Conservation (phyloP, 2,797 vertebrate genomes). For the Bovichtus variegatus region DNA sequence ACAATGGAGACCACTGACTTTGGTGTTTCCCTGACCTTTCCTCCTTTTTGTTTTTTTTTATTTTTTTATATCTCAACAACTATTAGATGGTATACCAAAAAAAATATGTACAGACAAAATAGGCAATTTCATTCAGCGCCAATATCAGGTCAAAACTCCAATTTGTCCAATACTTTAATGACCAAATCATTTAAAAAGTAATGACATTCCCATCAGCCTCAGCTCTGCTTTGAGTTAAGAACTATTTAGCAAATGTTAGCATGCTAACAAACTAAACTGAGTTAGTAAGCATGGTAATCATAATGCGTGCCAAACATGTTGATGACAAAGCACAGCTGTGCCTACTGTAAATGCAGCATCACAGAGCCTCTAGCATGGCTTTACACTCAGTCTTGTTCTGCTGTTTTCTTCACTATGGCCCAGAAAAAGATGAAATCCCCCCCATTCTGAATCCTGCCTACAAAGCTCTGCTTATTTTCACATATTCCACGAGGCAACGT, state of each 20-base stretch:
- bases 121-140: not conserved
- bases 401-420: not conserved
- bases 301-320: not conserved
- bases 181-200: not conserved
- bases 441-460: not conserved
- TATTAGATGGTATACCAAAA: not conserved
- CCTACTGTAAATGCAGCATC: too few species aligned
- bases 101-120: not conserved
- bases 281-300: too few species aligned
- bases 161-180: not conserved
- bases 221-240: not conserved
- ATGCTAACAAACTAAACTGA: not conserved
- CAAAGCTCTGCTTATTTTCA: not conserved
- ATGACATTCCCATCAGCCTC: not conserved
- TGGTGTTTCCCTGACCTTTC: not conserved
- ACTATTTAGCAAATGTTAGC: not conserved
- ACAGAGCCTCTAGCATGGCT: not conserved
- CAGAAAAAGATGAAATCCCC: not conserved
- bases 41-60: too few species aligned
- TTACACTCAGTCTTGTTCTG: not conserved
- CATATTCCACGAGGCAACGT: not conserved
- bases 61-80: not conserved
- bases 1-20: not conserved
- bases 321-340: not conserved
- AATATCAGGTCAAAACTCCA: not conserved